Evolutionary conservation across 2,113 vertebrate genomes (phyloP), one percentile per base, ranked within the genome.

Genomic region (Brachyistius frenatus): DNA sequence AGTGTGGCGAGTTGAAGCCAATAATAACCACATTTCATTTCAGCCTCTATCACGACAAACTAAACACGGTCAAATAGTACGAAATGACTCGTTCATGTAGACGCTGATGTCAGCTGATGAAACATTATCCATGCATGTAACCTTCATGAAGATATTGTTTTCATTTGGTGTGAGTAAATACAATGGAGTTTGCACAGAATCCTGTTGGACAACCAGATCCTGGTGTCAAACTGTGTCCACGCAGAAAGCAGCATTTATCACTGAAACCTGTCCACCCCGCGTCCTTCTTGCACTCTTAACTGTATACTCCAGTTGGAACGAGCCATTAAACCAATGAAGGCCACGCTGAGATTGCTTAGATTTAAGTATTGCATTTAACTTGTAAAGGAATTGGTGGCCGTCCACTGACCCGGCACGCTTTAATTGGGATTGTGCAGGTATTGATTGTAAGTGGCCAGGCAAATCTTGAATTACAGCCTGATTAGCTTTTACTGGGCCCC

Each of bases 351-450:
- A 92, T 92, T 85, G 83, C 81, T 91, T 88, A 79, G 83, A 93
- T 93, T 94, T 92, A 93, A 95, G 88, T 86, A 91, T 91, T 88
- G 90, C 91, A 94, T 94, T 95, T 95, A 93, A 94, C 91, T 93
- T 93, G 91, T 91, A 93, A 93, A 93, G 91, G 89, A 92, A 92
- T 94, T 82, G 89, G 91, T 94, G 93, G 89, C 94, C 93, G 77
- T 88, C 86, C 92, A 84, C 73, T 95, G 94, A 95, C 94, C 94
- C 87, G 66, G 72, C 81, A 84, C 85, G 83, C 90, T 92, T 94
- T 95, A 94, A 95, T 94, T 95, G 93, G 94, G 90, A 93, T 93
- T 93, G 93, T 94, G 88, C 85, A 71, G 87, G 87, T 94, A 95
- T 95, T 93, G 95, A 95, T 95, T 90, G 88, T 68, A 83, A 88